phyloP scores from a whole-genome alignment of 2,888 invertebrate genomes.

The Tetragonula carbonaria region DNA sequence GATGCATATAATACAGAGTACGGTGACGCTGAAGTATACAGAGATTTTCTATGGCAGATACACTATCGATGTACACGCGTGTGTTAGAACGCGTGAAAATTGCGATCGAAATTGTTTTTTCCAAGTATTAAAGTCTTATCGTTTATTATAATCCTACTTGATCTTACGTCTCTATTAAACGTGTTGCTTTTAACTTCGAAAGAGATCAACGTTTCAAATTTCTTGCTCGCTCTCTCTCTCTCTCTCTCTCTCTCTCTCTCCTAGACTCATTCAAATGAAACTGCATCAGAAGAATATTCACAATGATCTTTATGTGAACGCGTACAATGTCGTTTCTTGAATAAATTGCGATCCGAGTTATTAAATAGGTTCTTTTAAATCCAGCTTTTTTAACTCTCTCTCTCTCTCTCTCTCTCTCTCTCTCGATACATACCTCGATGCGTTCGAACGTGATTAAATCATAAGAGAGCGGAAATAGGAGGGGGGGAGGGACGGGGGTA shows the following conservation, averaged over 20 bases:
- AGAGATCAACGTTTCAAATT: constrained; percentile 30
- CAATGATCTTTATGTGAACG: not conserved
- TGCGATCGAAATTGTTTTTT: constrained; percentile 30
- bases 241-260: not conserved
- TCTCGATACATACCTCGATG: constrained; percentile 6
- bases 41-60: constrained; percentile 57
- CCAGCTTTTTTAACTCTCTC: constrained; percentile 17
- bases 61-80: constrained; percentile 44
- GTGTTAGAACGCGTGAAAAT: constrained; percentile 17
- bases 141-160: constrained; percentile 45
- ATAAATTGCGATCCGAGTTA: constrained; percentile 42
- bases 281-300: not conserved
- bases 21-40: constrained; percentile 32
- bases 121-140: constrained; percentile 54
- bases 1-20: not conserved
- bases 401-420: constrained; percentile 4
- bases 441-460: not conserved
- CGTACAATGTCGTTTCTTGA: constrained; percentile 33
- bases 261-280: constrained; percentile 19
- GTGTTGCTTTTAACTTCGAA: constrained; percentile 21
- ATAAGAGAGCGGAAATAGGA: not conserved
- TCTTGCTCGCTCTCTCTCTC: constrained; percentile 28
- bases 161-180: constrained; percentile 46
- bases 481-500: too few relatives aligned
- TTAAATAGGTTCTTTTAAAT: constrained; percentile 32